Evolutionary conservation across 2,113 vertebrate genomes (phyloP).

Genomic region (Eurypyga helias): DNA sequence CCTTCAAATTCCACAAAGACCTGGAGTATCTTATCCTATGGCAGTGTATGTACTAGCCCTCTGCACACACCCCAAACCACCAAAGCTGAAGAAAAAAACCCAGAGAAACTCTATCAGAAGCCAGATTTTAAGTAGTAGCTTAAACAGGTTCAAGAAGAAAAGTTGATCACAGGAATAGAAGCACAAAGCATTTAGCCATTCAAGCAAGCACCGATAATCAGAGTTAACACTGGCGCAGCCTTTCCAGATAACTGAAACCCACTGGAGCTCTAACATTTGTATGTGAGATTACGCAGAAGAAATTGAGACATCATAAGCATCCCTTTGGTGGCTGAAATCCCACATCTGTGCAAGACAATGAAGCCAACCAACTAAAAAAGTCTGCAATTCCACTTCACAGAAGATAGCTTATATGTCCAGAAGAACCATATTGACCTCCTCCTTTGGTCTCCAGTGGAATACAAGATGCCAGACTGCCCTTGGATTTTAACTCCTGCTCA

Average conservation of each 20-base stretch:
- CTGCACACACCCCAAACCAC: not conserved
- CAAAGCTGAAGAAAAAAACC: not conserved
- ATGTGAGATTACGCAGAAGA: not conserved
- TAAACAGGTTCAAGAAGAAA: not conserved
- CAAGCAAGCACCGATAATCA: not conserved
- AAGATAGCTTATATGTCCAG: not conserved
- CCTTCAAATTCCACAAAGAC: not conserved
- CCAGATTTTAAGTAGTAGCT: not conserved
- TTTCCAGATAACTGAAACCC: not conserved
- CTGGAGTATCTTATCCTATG: not conserved
- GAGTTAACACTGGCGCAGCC: not conserved
- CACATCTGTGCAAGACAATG: not conserved
- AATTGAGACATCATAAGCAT: not conserved
- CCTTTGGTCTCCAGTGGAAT: not conserved
- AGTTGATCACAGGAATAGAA: not conserved
- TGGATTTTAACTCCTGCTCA: not conserved
- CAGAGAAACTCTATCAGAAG: not conserved
- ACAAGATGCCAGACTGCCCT: not conserved
- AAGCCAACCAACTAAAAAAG: not conserved
- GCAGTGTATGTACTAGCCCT: rapidly evolving
- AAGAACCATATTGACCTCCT: not conserved
- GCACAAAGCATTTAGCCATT: not conserved
- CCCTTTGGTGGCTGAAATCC: not conserved
- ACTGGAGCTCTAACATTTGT: not conserved
- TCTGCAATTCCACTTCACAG: not conserved